phyloP scores from a whole-genome alignment of 2,113 vertebrate species.

The Mastomys coucha region DNA sequence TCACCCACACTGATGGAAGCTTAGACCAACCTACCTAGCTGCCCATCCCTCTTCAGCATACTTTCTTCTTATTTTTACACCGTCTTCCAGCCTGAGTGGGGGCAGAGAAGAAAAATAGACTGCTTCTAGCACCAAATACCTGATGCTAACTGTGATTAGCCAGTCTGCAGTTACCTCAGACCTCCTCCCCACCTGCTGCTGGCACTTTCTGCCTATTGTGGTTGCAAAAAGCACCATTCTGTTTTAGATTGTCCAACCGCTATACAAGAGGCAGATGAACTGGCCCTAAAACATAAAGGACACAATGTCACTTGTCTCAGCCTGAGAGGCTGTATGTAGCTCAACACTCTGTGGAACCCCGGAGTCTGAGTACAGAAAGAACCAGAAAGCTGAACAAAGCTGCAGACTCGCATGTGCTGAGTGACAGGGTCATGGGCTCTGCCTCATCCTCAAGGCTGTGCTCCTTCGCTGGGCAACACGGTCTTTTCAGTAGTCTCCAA shows the following conservation, averaged over 20 bases:
- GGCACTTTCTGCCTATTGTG: not conserved
- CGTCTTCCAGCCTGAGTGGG: not conserved
- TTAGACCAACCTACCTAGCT: not conserved
- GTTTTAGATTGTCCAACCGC: not conserved
- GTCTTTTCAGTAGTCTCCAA: not conserved
- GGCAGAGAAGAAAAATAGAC: not conserved
- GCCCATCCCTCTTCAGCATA: not conserved
- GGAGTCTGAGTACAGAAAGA: not conserved
- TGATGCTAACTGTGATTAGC: fast-evolving
- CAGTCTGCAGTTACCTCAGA: fast-evolving
- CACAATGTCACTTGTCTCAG: not conserved
- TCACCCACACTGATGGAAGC: not conserved
- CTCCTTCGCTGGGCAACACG: not conserved
- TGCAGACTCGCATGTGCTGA: not conserved
- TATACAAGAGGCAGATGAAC: not conserved
- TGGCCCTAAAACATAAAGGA: not conserved
- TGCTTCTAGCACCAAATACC: fast-evolving
- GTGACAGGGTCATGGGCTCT: not conserved
- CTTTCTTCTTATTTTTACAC: not conserved
- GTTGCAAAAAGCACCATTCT: not conserved
- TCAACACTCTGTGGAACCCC: not conserved
- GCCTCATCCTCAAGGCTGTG: not conserved
- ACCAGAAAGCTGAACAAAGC: not conserved
- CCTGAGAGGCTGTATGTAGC: not conserved
- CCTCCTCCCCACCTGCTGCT: no score